Base-by-base conservation (phyloP, 1,140 invertebrate genomes). In the Thrips palmi region DNA sequence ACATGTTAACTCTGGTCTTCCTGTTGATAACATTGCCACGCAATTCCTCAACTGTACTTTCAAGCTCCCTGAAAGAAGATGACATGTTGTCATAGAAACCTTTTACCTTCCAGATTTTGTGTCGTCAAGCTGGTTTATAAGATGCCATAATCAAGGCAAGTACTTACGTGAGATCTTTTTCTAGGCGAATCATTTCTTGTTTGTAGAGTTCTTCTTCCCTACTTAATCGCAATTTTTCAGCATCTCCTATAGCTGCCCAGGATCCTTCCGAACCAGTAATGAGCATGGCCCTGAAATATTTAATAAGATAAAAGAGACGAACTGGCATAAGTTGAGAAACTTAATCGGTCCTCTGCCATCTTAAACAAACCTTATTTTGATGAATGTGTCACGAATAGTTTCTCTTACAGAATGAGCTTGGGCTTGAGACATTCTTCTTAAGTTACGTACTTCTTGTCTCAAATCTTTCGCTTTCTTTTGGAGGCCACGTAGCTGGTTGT, bases 11-110 rank as follows among this genome's bases (percentile, higher is more conserved):
- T 24, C 88, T 70, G 30, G 86, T 92, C 54, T 89, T 81, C 37
- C 85, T 70, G 60, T 91, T 93, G 32, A 96, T 88, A 1, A 96
- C 91, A 57, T 94, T 92, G 28, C 82, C 82, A 36, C 89, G 68
- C 28, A 97, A 62, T 54, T 91, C 86, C 60, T 97, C 92, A 2
- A 97, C 91, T 4, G 85, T 87, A 19, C 74, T 72, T 61, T 97
- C 92, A 32, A 97, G 64, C 55, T 94, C 89, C 47, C 86, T 79
- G 49, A 31, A 49, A 51, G n/a, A n/a, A n/a, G n/a, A n/a, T n/a
- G n/a, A n/a, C n/a, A n/a, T n/a, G 12, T 11, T 42, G 21, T 23
- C 18, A 11, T 15, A 17, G n/a, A n/a, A n/a, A n/a, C n/a, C n/a
- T n/a, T n/a, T n/a, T n/a, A n/a, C n/a, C n/a, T n/a, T n/a, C n/a